Evolutionary conservation across 2,113 vertebrate genomes (phyloP).

Genomic region (Nothocercus nigrocapillus): DNA sequence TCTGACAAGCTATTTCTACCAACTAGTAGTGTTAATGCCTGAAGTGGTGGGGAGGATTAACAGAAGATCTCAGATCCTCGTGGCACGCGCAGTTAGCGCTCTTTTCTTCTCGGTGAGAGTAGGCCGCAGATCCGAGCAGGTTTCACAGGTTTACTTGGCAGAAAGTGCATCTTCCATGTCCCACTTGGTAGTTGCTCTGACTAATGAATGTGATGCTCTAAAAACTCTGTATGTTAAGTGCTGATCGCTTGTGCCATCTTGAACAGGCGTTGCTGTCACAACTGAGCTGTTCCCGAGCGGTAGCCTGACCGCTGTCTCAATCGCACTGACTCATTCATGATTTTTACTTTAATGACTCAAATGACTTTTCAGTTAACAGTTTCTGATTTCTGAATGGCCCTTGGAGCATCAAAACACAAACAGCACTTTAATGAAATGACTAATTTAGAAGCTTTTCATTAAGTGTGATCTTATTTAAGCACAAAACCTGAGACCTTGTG

Average conservation of each 20-base stretch:
- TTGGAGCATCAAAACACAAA: neutral
- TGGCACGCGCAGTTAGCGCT: neutral
- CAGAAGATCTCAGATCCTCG: neutral
- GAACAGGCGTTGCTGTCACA: neutral
- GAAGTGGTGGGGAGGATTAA: neutral
- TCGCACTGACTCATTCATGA: accelerated
- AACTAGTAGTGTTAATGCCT: neutral
- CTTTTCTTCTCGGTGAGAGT: neutral
- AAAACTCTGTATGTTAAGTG: neutral
- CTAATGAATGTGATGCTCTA: neutral
- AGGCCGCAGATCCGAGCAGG: neutral
- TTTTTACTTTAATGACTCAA: neutral
- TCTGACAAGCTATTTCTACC: neutral
- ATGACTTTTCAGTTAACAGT: neutral
- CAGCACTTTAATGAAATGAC: neutral
- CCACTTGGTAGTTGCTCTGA: neutral
- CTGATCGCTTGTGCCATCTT: neutral
- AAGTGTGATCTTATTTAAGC: neutral
- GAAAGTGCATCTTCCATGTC: neutral
- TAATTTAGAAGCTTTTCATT: neutral
- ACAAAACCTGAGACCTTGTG: neutral
- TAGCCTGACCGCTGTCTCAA: neutral
- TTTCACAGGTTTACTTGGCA: neutral
- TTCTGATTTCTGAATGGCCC: neutral
- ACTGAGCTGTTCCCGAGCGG: neutral